phyloP scores from a whole-genome alignment of 2,797 vertebrate species.

The Rhincodon typus region DNA sequence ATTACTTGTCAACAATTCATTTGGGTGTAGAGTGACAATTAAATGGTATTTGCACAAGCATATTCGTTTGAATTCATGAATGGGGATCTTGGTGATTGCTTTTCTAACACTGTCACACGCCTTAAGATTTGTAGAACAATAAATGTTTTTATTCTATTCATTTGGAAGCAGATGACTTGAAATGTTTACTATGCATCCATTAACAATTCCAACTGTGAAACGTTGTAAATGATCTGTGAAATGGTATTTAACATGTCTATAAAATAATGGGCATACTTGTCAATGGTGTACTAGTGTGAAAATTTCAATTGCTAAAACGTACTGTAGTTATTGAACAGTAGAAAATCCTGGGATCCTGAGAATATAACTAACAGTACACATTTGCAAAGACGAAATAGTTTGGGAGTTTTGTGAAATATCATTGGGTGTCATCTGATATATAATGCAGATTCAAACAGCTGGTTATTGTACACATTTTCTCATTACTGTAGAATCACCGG shows the following conservation, averaged over 20 bases:
- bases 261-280: conserved; percentile 25
- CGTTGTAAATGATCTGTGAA: conserved; percentile 18
- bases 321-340: neutral
- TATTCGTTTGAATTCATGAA: conserved; percentile 27
- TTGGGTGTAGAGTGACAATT: neutral
- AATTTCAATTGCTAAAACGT: neutral
- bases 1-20: conserved; percentile 27
- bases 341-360: neutral
- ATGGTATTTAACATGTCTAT: neutral
- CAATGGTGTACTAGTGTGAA: neutral
- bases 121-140: neutral
- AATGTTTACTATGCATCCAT: neutral
- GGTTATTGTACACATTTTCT: neutral
- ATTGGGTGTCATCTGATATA: neutral
- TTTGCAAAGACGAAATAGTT: neutral
- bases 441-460: neutral
- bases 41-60: neutral
- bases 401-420: neutral
- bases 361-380: neutral
- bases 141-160: conserved; percentile 23
- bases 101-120: conserved; percentile 27
- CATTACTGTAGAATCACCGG: neutral
- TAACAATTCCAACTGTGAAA: conserved; percentile 18
- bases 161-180: conserved; percentile 6
- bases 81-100: conserved; percentile 7